Evolutionary conservation across 2,888 invertebrate genomes (phyloP).

Genomic region (Dendrolimus pini): DNA sequence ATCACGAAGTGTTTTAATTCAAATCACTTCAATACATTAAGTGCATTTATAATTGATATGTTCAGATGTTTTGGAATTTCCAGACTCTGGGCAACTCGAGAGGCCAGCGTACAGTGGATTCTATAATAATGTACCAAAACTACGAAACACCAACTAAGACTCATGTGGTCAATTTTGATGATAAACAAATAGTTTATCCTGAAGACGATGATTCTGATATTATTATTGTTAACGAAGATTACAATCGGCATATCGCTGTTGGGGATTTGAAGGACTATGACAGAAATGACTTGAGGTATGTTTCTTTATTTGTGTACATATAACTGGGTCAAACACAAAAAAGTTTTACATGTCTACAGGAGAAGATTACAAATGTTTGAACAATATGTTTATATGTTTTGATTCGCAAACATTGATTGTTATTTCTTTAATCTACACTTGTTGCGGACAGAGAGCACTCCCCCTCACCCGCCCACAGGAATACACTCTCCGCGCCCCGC

Average conservation of each 20-base stretch:
- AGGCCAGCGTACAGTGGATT: conserved; percentile 80
- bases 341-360: no score
- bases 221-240: conserved; percentile 65
- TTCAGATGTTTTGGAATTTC: conserved; percentile 89
- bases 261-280: conserved; percentile 30
- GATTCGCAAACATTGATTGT: no score
- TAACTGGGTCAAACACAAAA: no score
- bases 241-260: conserved; percentile 37
- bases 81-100: conserved; percentile 84
- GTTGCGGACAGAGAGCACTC: no score
- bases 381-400: no score
- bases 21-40: conserved; percentile 4
- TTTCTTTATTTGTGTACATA: no score
- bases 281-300: no score
- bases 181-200: conserved; percentile 59
- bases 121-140: conserved; percentile 57
- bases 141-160: conserved; percentile 47
- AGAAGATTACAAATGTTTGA: no score
- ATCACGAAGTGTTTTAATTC: background rate
- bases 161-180: conserved; percentile 48
- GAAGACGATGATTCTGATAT: conserved; percentile 65
- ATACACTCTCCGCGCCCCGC: no score
- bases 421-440: no score
- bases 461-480: no score
- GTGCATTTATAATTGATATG: conserved; percentile 65